phyloP scores from a whole-genome alignment of 2,113 vertebrate species.

The Erythrocebus patas region DNA sequence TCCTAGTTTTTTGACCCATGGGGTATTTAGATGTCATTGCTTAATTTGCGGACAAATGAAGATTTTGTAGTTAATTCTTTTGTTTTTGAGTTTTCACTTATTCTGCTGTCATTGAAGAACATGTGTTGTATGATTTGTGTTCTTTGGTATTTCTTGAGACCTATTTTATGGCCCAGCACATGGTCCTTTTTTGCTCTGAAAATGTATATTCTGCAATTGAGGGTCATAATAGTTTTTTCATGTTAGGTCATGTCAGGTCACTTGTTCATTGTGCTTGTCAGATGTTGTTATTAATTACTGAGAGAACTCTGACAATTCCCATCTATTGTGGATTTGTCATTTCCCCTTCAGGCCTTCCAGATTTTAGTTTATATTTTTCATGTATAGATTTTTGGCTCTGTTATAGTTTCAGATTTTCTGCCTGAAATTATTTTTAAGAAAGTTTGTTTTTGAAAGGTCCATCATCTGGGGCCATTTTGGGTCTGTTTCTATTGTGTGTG shows the following conservation, averaged over 20 bases:
- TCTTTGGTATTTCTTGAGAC: background rate
- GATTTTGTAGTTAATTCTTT: background rate
- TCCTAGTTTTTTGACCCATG: background rate
- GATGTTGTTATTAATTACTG: background rate
- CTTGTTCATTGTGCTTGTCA: background rate
- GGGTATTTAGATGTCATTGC: background rate
- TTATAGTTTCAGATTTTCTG: background rate
- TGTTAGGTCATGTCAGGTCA: background rate
- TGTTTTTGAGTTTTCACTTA: background rate
- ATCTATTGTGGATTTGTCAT: background rate
- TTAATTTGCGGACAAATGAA: background rate
- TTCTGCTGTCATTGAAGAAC: background rate
- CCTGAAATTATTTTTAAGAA: slow-evolving; percentile 14
- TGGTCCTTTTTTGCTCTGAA: background rate
- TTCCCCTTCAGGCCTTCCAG: background rate
- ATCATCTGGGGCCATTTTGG: background rate
- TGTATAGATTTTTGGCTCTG: background rate
- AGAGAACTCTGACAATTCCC: background rate
- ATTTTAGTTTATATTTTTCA: background rate
- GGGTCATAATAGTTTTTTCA: background rate
- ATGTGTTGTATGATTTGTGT: background rate
- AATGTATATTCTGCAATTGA: background rate
- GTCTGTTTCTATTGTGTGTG: background rate
- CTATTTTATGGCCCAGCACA: background rate
- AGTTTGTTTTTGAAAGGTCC: background rate